Evolutionary conservation across 1,140 invertebrate species (phyloP), one percentile per base, ranked within the genome.

Genomic region (Lordiphosa clarofinis): DNA sequence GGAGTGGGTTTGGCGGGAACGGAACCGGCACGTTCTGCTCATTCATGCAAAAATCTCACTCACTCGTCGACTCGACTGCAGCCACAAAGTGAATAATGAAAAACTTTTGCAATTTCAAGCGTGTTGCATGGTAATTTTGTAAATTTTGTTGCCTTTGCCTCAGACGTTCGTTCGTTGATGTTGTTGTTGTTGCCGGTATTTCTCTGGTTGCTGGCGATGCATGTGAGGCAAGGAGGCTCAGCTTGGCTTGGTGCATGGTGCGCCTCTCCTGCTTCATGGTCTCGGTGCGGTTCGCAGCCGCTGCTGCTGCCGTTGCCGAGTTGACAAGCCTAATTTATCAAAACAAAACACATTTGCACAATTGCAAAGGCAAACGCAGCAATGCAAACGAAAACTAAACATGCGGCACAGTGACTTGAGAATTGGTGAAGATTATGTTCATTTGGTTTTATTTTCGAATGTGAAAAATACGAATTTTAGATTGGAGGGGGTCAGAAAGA

Each of bases 251-350:
- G 28, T 8, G 28, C 28, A 7, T 52, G 49, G 43, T 54, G 13
- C 49, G 13, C 49, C 39, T 38, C 19, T 55, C 46, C 24, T 37
- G 58, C 49, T 54, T 49, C 62, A 76, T 65, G 60, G 53, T 13
- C 70, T 57, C 42, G 31, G 35, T 76, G 63, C 56, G 71, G 71
- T 74, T 72, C 71, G 46, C 52, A 71, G 74, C 52, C 39, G 37
- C 44, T 31, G 44, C 49, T n/a, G 46, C 43, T 54, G 39, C 57
- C 73, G 52, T 74, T 69, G 67, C 74, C 74, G 65, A 86, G 81
- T 86, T 86, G 81, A 86, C 81, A 86, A 86, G 81, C 81, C 81
- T 86, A 86, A 86, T 86, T 86, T 86, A 86, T 86, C 81, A 86
- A 86, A 86, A 86, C 79, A 86, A 76, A 86, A 81, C 72, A 86